These are phyloP conservation scores for Sicus ferrugineus DNA, from an alignment of 2,888 invertebrate genomes.

Conservation along the genomic window DNA sequence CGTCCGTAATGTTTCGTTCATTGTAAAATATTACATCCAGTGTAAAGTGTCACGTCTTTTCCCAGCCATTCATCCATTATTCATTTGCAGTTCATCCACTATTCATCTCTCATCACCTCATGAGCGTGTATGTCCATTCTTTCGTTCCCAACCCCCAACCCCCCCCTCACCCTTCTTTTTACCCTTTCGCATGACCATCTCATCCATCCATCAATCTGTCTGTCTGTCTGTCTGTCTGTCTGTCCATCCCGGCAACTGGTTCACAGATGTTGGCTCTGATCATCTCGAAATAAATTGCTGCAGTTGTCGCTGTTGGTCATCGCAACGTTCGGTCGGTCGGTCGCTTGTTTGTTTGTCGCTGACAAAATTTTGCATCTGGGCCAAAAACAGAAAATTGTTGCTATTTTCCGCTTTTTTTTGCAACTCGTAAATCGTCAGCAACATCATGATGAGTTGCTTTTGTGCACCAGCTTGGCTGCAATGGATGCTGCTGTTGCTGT, in stretches of 20 bases:
- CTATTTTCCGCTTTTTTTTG: constrained; percentile 8
- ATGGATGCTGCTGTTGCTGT: neutral
- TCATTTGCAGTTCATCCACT: neutral
- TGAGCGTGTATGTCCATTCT: no score
- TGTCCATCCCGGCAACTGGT: constrained; percentile 3
- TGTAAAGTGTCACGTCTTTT: no score
- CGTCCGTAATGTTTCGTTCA: no score
- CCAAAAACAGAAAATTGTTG: constrained; percentile 15
- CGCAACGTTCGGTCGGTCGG: constrained; percentile 1
- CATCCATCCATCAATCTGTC: neutral
- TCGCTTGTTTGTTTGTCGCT: neutral
- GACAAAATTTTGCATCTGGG: constrained; percentile 30
- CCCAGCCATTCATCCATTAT: no score
- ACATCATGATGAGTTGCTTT: neutral
- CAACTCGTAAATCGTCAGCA: neutral
- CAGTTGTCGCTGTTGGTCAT: constrained; percentile 4
- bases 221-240: neutral
- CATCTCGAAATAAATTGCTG: constrained; percentile 25
- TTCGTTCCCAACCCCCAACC: no score
- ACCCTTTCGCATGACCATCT: neutral
- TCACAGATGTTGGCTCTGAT: constrained; percentile 23
- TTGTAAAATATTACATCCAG: no score
- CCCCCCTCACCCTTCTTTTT: no score
- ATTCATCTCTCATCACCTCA: no score
- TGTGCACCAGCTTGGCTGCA: neutral